These are phyloP conservation scores for Pogoniulus pusillus DNA, from an alignment of 2,797 vertebrate genomes.

Conservation along the genomic window DNA sequence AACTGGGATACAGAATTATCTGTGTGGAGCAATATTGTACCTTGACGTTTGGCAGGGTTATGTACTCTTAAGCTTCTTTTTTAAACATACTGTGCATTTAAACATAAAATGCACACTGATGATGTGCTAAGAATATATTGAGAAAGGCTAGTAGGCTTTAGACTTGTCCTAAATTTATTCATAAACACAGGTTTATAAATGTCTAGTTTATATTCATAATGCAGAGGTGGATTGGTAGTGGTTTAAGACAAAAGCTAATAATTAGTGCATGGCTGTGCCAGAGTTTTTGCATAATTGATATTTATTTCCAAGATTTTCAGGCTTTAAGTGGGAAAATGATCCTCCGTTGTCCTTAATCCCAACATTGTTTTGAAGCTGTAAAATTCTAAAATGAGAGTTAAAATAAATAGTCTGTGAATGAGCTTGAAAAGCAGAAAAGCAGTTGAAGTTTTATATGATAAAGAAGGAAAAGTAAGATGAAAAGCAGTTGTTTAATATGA, in stretches of 20 bases:
- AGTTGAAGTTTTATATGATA: not conserved
- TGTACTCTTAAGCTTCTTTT: not conserved
- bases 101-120: not conserved
- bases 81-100: not conserved
- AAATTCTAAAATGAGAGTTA: not conserved
- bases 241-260: not conserved
- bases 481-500: not conserved
- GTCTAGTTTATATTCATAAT: not conserved
- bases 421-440: not conserved
- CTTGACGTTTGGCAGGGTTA: not conserved
- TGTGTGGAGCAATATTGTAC: not conserved
- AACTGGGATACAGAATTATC: not conserved
- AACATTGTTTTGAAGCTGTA: not conserved
- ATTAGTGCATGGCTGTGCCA: not conserved
- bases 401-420: not conserved
- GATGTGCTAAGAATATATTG: not conserved
- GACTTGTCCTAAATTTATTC: not conserved
- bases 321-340: not conserved
- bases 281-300: not conserved
- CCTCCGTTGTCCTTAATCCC: not conserved
- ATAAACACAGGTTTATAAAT: not conserved
- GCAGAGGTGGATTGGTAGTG: not conserved
- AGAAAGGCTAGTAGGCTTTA: not conserved
- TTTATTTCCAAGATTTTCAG: not conserved
- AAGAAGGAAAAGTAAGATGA: not conserved